These are phyloP conservation scores for Knipowitschia caucasica DNA, from an alignment of 2,797 vertebrate species.

Conservation along the genomic window DNA sequence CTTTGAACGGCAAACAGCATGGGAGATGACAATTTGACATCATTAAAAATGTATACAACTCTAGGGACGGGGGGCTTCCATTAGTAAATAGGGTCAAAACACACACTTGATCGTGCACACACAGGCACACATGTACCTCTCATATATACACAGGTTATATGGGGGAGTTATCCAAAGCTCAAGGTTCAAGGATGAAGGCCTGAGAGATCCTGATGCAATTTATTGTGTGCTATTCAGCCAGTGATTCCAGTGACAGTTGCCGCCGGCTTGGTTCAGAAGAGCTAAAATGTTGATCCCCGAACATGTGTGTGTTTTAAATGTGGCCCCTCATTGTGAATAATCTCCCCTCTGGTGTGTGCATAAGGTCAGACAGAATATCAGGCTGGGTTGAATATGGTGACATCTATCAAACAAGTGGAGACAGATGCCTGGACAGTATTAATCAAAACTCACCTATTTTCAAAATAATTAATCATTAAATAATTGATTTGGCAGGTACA, in stretches of 20 bases:
- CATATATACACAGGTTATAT: conserved; percentile 1
- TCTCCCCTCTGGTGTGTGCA: conserved; percentile 5
- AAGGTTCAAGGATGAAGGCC: conserved; percentile 72
- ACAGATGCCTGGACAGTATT: conserved; percentile 92
- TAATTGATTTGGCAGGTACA: conserved; percentile 97
- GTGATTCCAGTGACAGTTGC: conserved; percentile 89
- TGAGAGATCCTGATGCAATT: conserved; percentile 89
- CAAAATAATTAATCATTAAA: conserved; percentile 99
- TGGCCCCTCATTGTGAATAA: conserved; percentile 2
- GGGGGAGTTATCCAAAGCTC: conserved; percentile 73
- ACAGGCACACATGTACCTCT: conserved; percentile 17
- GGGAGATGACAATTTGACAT: conserved; percentile 73
- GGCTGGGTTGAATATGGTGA: conserved; percentile 85
- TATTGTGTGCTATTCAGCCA: conserved; percentile 88
- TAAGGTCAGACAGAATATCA: conserved; percentile 55
- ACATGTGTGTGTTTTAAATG: conserved; percentile 3
- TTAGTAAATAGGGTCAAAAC: conserved; percentile 77
- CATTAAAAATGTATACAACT: conserved; percentile 73
- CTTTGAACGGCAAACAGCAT: conserved; percentile 63
- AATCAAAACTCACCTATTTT: conserved; percentile 99
- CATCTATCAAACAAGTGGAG: conserved; percentile 94
- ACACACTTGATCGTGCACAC: conserved; percentile 39
- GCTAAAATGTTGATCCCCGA: conserved; percentile 49
- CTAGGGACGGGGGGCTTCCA: conserved; percentile 64
- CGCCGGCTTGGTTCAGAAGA: conserved; percentile 83